phyloP scores from a whole-genome alignment of 2,113 vertebrate genomes.

The Prolemur simus region DNA sequence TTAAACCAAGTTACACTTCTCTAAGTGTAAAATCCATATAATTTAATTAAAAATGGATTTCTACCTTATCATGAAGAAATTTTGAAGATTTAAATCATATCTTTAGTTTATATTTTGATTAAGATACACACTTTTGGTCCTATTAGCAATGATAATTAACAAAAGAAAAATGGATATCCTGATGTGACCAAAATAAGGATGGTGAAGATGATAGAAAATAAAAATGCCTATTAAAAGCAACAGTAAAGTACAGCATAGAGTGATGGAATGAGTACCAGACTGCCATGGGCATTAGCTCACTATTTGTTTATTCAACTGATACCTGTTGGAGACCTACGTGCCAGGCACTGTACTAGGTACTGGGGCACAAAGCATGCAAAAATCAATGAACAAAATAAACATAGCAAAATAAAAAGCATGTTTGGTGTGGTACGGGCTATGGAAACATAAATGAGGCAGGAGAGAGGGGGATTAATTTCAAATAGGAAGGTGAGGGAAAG shows the following conservation, averaged over 20 bases:
- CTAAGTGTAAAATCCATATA: neutral
- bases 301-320: neutral
- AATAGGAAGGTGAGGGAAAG: neutral
- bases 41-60: neutral
- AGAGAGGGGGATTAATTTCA: neutral
- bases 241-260: neutral
- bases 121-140: neutral
- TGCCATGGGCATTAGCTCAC: neutral
- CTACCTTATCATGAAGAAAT: neutral
- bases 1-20: neutral
- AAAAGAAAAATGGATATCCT: conserved; percentile 10
- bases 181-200: neutral
- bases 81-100: neutral
- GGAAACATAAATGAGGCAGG: neutral
- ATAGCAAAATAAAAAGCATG: neutral
- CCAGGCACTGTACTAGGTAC: neutral
- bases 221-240: neutral
- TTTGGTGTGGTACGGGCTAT: neutral
- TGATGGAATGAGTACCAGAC: neutral
- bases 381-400: neutral
- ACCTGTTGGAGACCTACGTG: neutral
- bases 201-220: conserved; percentile 4
- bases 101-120: neutral
- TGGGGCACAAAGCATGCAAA: neutral
- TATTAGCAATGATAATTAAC: neutral